phyloP scores from a whole-genome alignment of 2,797 vertebrate species.

The Psittacula echo region DNA sequence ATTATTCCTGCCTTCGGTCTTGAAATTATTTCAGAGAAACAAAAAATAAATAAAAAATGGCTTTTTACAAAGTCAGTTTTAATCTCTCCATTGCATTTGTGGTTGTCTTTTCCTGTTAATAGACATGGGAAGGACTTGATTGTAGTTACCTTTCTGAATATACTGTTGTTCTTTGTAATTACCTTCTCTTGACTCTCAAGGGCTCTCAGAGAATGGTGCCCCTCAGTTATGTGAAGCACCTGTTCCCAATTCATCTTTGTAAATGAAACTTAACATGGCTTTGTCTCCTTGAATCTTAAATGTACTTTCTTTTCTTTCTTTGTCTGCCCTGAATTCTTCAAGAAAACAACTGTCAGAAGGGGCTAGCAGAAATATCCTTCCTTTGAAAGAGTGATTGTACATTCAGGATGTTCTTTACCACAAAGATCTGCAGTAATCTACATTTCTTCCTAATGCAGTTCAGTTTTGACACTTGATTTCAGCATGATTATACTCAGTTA shows the following conservation, averaged over 20 bases:
- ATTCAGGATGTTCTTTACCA: background rate
- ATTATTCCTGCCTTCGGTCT: constrained; percentile 77
- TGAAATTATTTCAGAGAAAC: constrained; percentile 76
- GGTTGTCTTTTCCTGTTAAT: constrained; percentile 69
- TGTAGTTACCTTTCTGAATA: constrained; percentile 75
- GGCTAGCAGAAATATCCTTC: background rate
- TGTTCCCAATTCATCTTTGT: constrained; percentile 73
- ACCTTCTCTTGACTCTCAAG: constrained; percentile 58
- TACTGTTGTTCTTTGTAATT: constrained; percentile 64
- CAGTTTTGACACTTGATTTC: background rate
- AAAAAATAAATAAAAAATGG: constrained; percentile 42
- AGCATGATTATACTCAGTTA: background rate
- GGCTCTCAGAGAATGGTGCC: constrained; percentile 36
- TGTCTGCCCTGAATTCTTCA: constrained; percentile 21
- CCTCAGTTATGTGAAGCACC: constrained; percentile 66
- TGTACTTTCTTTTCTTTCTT: background rate
- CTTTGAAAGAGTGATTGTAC: background rate
- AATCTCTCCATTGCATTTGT: constrained; percentile 70
- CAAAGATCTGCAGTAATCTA: background rate
- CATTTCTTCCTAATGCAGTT: background rate
- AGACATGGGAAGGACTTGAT: constrained; percentile 69
- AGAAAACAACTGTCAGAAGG: background rate
- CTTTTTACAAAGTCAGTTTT: constrained; percentile 78
- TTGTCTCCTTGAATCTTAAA: constrained; percentile 50
- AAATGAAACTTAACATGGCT: constrained; percentile 67